Evolutionary conservation across 2,888 invertebrate species (phyloP).

Genomic region (Dasypogon diadema): DNA sequence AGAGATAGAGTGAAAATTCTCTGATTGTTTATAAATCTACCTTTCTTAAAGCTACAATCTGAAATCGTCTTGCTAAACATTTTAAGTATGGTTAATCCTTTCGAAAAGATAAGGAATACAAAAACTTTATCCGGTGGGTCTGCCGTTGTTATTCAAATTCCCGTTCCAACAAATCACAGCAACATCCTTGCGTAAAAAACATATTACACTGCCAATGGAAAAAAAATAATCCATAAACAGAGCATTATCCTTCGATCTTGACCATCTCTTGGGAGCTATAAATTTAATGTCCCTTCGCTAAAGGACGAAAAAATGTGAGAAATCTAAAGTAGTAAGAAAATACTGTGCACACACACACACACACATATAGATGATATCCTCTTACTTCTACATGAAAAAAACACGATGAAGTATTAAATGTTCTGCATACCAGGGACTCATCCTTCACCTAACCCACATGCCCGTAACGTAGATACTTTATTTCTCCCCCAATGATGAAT

Average conservation of each 20-base stretch:
- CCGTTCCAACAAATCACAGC: conserved; percentile 39
- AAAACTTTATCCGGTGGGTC: background rate
- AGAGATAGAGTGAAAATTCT: too few relatives aligned
- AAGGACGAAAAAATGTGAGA: conserved; percentile 51
- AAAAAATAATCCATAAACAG: conserved; percentile 59
- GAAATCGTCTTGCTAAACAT: background rate
- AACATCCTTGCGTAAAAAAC: conserved; percentile 39
- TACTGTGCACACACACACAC: background rate
- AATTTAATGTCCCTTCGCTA: conserved; percentile 64
- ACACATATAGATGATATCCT: background rate
- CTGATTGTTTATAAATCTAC: conserved; percentile 8
- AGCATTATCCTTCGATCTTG: conserved; percentile 59
- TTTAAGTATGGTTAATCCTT: conserved; percentile 11
- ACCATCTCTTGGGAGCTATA: conserved; percentile 67
- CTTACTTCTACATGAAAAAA: background rate
- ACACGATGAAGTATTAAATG: conserved; percentile 10
- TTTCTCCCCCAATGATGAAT: conserved; percentile 43
- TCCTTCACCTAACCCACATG: conserved; percentile 28
- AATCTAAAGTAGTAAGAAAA: background rate
- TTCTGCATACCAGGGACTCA: conserved; percentile 38
- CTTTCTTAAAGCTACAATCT: background rate
- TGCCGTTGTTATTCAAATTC: conserved; percentile 41
- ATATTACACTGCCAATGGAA: conserved; percentile 42
- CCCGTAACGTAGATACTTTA: conserved; percentile 24
- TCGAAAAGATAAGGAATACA: conserved; percentile 5